Conservation (phyloP, 1,140 invertebrate genomes). For the Papilio xuthus region DNA sequence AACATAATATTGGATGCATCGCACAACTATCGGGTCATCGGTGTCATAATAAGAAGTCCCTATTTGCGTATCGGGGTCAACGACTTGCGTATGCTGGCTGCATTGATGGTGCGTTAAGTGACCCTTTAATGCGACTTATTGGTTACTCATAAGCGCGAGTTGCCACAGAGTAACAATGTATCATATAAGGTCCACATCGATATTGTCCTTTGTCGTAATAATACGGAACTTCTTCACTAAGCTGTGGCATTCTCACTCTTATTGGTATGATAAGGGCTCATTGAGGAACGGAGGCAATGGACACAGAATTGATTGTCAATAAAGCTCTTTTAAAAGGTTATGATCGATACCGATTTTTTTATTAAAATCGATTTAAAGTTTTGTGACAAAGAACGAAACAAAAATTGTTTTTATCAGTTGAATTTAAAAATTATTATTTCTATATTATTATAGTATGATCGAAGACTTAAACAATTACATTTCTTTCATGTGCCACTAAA, state of each 20-base stretch:
- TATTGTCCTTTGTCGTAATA: slow-evolving; percentile 17
- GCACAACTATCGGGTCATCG: slow-evolving; percentile 38
- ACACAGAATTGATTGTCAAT: slow-evolving; percentile 56
- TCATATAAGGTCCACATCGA: slow-evolving; percentile 22
- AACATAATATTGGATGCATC: neutral
- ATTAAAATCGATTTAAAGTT: slow-evolving; percentile 14
- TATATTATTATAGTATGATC: no score
- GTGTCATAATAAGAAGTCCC: slow-evolving; percentile 61
- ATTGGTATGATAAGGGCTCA: slow-evolving; percentile 57
- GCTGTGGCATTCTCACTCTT: slow-evolving; percentile 44
- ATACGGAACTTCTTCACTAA: slow-evolving; percentile 36
- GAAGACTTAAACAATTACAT: no score
- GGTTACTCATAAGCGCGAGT: slow-evolving; percentile 73
- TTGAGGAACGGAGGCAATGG: slow-evolving; percentile 57
- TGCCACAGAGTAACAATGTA: slow-evolving; percentile 49
- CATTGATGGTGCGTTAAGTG: slow-evolving; percentile 73
- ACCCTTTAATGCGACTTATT: slow-evolving; percentile 79
- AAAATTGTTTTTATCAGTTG: no score
- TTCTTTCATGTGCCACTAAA: no score
- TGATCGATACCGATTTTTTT: slow-evolving; percentile 17
- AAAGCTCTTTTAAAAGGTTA: slow-evolving; percentile 21
- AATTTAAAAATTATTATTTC: no score
- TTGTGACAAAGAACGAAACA: neutral
- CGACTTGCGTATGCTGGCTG: slow-evolving; percentile 72
- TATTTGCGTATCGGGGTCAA: slow-evolving; percentile 73